Conservation (phyloP, 64 coral and sea anemone species). For the Stylophora pistillata region DNA sequence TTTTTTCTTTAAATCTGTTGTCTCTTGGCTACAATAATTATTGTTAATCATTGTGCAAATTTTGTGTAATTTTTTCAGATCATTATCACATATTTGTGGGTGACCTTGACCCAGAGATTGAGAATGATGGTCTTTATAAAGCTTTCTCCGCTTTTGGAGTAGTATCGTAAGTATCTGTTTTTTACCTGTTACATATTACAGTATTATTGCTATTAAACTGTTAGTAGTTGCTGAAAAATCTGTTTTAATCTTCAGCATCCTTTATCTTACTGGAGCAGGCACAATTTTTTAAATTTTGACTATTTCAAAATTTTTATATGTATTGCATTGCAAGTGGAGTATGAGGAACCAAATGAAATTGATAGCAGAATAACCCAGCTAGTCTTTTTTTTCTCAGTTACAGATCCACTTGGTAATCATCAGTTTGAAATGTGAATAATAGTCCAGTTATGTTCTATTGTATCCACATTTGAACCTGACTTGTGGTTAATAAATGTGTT, state of each 20-base stretch:
- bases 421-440: too few species aligned
- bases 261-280: neutral
- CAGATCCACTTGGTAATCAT: too few species aligned
- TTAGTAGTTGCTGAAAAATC: neutral
- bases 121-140: constrained; percentile 35
- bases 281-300: neutral
- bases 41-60: neutral
- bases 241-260: neutral
- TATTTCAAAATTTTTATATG: neutral
- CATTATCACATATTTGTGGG: constrained; percentile 89
- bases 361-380: too few species aligned
- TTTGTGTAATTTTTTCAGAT: constrained; percentile 19
- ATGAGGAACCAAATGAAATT: too few species aligned
- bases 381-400: too few species aligned
- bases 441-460: too few species aligned
- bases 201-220: neutral
- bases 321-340: too few species aligned
- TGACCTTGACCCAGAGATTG: constrained; percentile 72
- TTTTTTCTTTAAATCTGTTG: neutral
- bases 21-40: neutral
- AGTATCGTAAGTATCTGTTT: constrained; percentile 65
- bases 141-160: constrained; percentile 73
- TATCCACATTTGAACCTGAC: too few species aligned
- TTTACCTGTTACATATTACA: neutral
- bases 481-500: too few species aligned